A percentile compares a stretch with the other conserved stretches of the same genome.
These are phyloP conservation scores for Heterohyrax brucei DNA, from an alignment of 2,797 vertebrate species.

Conservation along the genomic window DNA sequence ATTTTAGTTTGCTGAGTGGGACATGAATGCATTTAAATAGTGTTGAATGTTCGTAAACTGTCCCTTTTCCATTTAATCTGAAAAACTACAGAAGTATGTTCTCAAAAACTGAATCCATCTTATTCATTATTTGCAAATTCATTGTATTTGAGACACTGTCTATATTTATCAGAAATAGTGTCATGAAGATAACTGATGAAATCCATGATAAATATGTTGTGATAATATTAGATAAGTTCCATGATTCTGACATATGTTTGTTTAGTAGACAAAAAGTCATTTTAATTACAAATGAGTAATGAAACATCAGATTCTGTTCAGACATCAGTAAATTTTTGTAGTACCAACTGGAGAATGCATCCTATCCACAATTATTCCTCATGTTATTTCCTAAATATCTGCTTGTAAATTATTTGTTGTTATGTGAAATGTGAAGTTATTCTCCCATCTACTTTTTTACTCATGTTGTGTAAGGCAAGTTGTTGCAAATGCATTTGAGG, in stretches of 20 bases:
- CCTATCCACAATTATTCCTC: conserved; percentile 79
- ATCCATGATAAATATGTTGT: conserved; percentile 28
- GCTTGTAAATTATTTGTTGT: conserved; percentile 74
- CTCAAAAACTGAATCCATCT: conserved; percentile 10
- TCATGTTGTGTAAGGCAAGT: not conserved
- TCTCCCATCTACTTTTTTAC: conserved; percentile 60
- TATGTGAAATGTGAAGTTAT: conserved; percentile 62
- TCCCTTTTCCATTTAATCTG: not conserved
- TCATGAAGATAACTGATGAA: not conserved
- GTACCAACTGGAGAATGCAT: conserved; percentile 69
- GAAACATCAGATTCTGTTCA: conserved; percentile 36
- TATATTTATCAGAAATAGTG: conserved; percentile 16
- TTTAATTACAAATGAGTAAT: conserved; percentile 81
- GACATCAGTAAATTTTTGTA: conserved; percentile 76
- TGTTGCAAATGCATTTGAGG: conserved; percentile 37
- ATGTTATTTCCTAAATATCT: conserved; percentile 74
- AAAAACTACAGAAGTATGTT: conserved; percentile 14
- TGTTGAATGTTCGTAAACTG: not conserved
- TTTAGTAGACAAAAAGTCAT: conserved; percentile 64
- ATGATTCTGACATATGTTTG: conserved; percentile 52
- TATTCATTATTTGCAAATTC: conserved; percentile 25
- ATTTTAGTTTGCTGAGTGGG: conserved; percentile 22
- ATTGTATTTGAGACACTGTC: not conserved
- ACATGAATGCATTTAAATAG: conserved; percentile 23
- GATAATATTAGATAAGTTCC: conserved; percentile 30